Conservation (phyloP, 2,797 vertebrate genomes). For the Tapirus indicus region DNA sequence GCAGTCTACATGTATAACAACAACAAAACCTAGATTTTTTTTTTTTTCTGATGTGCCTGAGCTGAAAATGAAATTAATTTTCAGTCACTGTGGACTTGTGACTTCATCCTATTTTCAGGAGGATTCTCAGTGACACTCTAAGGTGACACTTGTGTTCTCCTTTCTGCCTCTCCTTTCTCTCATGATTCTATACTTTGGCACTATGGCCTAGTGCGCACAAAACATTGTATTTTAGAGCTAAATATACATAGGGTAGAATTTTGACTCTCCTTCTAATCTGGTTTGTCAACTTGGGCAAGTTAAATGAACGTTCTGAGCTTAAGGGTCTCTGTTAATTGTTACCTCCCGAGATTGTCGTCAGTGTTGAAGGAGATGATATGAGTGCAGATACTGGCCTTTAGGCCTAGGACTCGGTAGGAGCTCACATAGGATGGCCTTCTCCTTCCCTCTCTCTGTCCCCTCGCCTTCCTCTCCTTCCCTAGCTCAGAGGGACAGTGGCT, state of each 20-base stretch:
- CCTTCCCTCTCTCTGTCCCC: not conserved
- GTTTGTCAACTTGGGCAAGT: not conserved
- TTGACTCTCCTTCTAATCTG: constrained; percentile 25
- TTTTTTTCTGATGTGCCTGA: constrained; percentile 37
- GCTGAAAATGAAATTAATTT: constrained; percentile 74
- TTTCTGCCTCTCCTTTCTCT: not conserved
- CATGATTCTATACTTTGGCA: not conserved
- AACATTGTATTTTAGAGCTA: not conserved
- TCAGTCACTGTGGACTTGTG: not conserved
- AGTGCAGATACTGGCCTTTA: not conserved
- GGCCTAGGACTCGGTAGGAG: not conserved
- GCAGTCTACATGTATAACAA: constrained; percentile 55
- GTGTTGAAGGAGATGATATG: not conserved
- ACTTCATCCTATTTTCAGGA: constrained; percentile 42
- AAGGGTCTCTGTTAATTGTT: not conserved
- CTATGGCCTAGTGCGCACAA: not conserved
- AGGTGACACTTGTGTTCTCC: not conserved
- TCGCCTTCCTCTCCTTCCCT: not conserved
- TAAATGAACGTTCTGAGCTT: not conserved
- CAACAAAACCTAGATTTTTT: constrained; percentile 9
- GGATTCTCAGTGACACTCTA: not conserved
- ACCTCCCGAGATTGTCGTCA: not conserved
- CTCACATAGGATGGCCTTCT: not conserved
- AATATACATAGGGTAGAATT: not conserved
- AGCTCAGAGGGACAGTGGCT: not conserved